These are phyloP conservation scores for Epizoanthus ramosus DNA, from an alignment of 92 coral and sea anemone genomes.

Conservation along the genomic window DNA sequence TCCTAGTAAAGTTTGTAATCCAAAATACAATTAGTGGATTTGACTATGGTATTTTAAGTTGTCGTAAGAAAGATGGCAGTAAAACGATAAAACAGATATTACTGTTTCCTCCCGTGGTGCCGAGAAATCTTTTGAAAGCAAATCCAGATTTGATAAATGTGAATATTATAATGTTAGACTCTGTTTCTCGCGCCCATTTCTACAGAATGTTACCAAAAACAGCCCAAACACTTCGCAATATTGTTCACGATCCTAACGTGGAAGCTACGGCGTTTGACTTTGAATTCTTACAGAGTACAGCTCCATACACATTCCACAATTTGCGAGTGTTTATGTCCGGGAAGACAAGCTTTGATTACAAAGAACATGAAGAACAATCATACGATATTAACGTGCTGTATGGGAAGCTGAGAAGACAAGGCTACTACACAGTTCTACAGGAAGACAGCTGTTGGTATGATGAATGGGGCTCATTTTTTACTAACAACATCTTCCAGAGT, in stretches of 20 bases:
- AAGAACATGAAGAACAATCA: constrained; percentile 66
- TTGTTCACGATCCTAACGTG: constrained; percentile 60
- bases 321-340: constrained; percentile 87
- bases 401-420: constrained; percentile 63
- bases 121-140: constrained; percentile 34
- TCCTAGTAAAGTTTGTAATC: constrained; percentile 56
- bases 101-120: constrained; percentile 71
- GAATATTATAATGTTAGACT: constrained; percentile 76
- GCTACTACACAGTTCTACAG: constrained; percentile 86
- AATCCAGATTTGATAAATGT: constrained; percentile 56
- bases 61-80: constrained; percentile 48
- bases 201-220: constrained; percentile 86
- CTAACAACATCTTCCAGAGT: constrained; percentile 74
- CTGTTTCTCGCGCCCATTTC: constrained; percentile 85
- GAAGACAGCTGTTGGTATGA: constrained; percentile 98
- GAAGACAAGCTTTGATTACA: constrained; percentile 69
- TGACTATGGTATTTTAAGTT: constrained; percentile 74
- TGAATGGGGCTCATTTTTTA: constrained; percentile 84
- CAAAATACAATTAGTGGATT: constrained; percentile 63
- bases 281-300: constrained; percentile 83
- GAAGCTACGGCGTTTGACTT: constrained; percentile 79
- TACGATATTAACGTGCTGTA: constrained; percentile 69
- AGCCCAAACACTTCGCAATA: constrained; percentile 57
- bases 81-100: constrained; percentile 64
- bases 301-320: constrained; percentile 88